These are phyloP conservation scores for Pangasianodon gigas DNA, from an alignment of 2,113 vertebrate genomes.

Conservation along the genomic window DNA sequence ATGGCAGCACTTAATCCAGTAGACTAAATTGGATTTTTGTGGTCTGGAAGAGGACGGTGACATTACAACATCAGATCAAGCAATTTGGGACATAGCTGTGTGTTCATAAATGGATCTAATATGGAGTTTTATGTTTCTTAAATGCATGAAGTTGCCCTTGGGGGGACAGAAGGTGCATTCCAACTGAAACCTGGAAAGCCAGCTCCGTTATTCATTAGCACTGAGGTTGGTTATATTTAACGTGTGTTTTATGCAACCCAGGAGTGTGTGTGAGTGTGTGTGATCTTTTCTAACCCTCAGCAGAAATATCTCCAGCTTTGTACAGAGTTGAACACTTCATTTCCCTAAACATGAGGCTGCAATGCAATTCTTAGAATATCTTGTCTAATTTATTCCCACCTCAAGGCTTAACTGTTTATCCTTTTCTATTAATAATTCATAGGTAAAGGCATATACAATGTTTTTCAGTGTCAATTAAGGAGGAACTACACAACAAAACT, in stretches of 20 bases:
- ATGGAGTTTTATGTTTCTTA: neutral
- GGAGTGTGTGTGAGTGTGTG: neutral
- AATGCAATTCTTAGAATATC: neutral
- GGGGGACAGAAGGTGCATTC: neutral
- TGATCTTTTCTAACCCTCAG: neutral
- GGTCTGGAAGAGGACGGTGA: neutral
- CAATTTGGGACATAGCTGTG: neutral
- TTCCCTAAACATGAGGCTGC: neutral
- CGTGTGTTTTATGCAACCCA: neutral
- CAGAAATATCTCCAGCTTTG: conserved; percentile 13
- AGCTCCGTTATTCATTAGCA: conserved; percentile 17
- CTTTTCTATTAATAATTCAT: neutral
- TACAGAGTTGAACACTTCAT: neutral
- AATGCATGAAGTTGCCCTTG: neutral
- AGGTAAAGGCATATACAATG: neutral
- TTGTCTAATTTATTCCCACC: neutral
- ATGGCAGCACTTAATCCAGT: neutral
- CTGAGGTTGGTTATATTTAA: neutral
- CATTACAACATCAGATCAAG: neutral
- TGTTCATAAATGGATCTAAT: neutral
- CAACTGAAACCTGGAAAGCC: neutral
- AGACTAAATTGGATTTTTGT: neutral
- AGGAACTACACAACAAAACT: neutral
- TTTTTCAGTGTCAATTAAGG: neutral
- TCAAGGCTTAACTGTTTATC: neutral